These are phyloP conservation scores for Perccottus glenii DNA, from an alignment of 2,113 vertebrate species.

Conservation along the genomic window DNA sequence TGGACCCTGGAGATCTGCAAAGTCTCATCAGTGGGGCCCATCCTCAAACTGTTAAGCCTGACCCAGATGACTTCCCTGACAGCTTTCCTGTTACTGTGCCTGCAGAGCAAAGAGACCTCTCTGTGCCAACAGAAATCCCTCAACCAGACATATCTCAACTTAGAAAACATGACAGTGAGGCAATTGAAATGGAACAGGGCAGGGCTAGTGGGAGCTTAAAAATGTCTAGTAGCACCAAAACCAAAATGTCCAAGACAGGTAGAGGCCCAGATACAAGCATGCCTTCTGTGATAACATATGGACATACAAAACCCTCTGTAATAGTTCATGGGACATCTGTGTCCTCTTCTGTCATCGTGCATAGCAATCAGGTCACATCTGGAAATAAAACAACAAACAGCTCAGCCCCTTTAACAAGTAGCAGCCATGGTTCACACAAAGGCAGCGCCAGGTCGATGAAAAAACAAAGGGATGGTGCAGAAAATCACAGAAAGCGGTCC, in stretches of 20 bases:
- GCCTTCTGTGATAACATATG: slow-evolving; percentile 87
- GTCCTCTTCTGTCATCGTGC: slow-evolving; percentile 77
- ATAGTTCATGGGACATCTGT: slow-evolving; percentile 84
- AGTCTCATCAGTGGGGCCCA: slow-evolving; percentile 72
- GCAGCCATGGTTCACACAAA: slow-evolving; percentile 67
- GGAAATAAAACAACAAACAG: slow-evolving; percentile 76
- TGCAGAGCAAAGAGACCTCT: slow-evolving; percentile 61
- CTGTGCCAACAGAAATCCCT: slow-evolving; percentile 46
- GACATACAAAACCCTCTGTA: slow-evolving; percentile 87
- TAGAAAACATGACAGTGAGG: slow-evolving; percentile 64
- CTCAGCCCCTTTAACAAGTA: slow-evolving; percentile 56
- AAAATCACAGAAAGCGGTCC: slow-evolving; percentile 64
- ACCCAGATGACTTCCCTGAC: slow-evolving; percentile 73
- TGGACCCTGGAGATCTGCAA: slow-evolving; percentile 73
- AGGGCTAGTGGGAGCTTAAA: slow-evolving; percentile 61
- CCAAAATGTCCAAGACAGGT: slow-evolving; percentile 62
- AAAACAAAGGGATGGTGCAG: slow-evolving; percentile 70
- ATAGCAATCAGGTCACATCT: slow-evolving; percentile 77
- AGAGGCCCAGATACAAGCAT: slow-evolving; percentile 55
- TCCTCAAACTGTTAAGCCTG: slow-evolving; percentile 75
- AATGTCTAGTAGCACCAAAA: slow-evolving; percentile 64
- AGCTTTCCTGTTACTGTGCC: slow-evolving; percentile 66
- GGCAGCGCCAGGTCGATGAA: slow-evolving; percentile 71
- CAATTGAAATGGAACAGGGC: slow-evolving; percentile 56
- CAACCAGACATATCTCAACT: slow-evolving; percentile 53